Evolutionary conservation across 2,888 invertebrate species (phyloP), one percentile per base, ranked within the genome.

Genomic region (Stenotaenia linearis): DNA sequence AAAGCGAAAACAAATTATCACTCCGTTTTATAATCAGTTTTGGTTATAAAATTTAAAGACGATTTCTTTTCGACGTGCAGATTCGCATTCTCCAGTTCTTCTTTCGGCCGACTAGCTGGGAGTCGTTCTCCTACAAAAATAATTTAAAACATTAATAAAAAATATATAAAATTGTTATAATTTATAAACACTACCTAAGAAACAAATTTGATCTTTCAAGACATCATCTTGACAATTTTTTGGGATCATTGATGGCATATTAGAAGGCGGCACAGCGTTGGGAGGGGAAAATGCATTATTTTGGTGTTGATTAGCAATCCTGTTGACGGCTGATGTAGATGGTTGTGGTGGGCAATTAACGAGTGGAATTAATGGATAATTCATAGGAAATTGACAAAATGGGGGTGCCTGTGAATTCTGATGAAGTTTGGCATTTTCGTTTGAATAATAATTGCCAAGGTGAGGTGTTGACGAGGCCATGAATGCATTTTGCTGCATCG

Each of bases 331-430:
- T 18, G 50, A 50, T 50, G 50, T 50, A n/a, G 50, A 50, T 50
- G 50, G 50, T 21, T 15, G 50, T 21, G 18, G 7, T 7, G 15
- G 15, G 7, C n/a, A 15, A 18, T 18, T n/a, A n/a, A 18, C 18
- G 18, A 50, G 18, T 50, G 18, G 18, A 50, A 18, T 50, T 18
- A 50, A 50, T 0, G 50, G 7, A 18, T 50, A 50, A 50, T 18
- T 50, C 50, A 50, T 50, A 18, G 50, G 50, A 18, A 50, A 25
- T 28, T 69, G 69, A 69, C 69, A 69, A 69, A 69, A 69, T 28
- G 69, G 69, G 10, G 69, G 12, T 23, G 69, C 28, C 28, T 69
- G 69, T 69, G 69, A 69, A 69, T 69, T 69, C 69, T 69, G 69
- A 69, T 69, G 69, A 69, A 10, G 23, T 28, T 69, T 69, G 1